Evolutionary conservation across 1,140 invertebrate species (phyloP), one percentile per base, ranked within the genome.

Genomic region (Bombus breviceps): DNA sequence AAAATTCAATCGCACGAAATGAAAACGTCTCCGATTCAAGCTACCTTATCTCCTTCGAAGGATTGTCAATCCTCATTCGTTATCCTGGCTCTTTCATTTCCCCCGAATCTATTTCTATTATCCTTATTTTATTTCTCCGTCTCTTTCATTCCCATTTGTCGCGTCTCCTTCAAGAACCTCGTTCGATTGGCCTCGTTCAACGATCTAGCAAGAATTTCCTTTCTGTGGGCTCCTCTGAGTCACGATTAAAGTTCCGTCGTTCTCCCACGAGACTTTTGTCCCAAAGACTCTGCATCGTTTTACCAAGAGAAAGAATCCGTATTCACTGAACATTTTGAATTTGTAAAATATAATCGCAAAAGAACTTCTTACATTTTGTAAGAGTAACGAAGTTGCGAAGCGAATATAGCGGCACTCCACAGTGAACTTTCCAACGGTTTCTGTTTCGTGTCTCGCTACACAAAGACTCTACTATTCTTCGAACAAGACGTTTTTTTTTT

Each of bases 41-140:
- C 39, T 39, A 18, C 25, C 41, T 82, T 66, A 66, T 75, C 41
- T 53, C 41, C 13, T 53, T 5, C 25, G 28, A 15, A 79, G 25
- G 32, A 79, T 79, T 68, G 75, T 32, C 75, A 69, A 71, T 79
- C 34, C 82, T 13, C 37, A 8, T 68, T 83, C 47, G 47, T 78
- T 72, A 71, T 28, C 39, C 34, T 9, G 6, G 22, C 37, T 43
- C 47, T 71, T 79, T 68, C 41, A 62, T 84, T 34, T 53, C 53
- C 15, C 66, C 62, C 22, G 73, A 84, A 78, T 79, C 66, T 84
- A 84, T 84, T 84, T 84, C 66, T 71, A 84, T 78, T 71, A 78
- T 84, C 75, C 64, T 84, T 72, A 79, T 62, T 79, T 84, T 37
- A 79, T 77, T 71, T 47, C 74, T 15, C 4, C 12, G 2, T 18